Conservation (phyloP, 2,113 vertebrate species). For the Petrocephalus zakoni region DNA sequence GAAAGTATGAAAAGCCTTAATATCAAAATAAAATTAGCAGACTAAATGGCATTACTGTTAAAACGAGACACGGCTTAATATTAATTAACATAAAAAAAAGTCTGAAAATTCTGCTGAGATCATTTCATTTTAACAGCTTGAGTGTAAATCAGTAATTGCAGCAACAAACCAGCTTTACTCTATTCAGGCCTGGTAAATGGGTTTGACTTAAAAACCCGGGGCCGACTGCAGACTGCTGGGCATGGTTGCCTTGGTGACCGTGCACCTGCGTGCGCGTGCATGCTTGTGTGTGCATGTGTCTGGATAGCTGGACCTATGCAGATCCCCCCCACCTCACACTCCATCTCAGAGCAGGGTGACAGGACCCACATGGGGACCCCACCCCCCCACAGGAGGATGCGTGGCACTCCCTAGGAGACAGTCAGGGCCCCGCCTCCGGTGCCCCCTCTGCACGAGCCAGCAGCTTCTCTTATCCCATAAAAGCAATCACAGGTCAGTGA, state of each 20-base stretch:
- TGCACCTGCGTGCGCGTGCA: not conserved
- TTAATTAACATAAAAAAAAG: not conserved
- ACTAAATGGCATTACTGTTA: conserved; percentile 1
- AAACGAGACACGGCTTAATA: not conserved
- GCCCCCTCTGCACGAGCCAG: not conserved
- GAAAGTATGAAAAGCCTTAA: not conserved
- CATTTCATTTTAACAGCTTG: conserved; percentile 6
- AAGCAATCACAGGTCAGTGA: not conserved
- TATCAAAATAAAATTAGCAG: not conserved
- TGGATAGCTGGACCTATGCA: too few relatives aligned
- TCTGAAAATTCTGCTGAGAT: not conserved
- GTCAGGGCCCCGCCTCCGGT: not conserved
- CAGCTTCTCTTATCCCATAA: not conserved
- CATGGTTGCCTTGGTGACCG: not conserved
- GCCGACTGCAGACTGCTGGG: not conserved
- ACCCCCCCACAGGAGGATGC: not conserved
- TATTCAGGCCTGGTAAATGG: not conserved
- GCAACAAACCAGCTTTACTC: not conserved
- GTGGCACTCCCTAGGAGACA: not conserved
- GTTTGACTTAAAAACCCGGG: not conserved
- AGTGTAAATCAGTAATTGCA: not conserved
- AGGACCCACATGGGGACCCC: not conserved
- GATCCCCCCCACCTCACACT: too few relatives aligned
- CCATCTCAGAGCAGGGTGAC: not conserved
- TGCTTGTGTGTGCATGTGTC: not conserved